Percentiles rank a stretch among this genome's conserved stretches.
Evolutionary conservation across 2,113 vertebrate genomes (phyloP).

Genomic region (Talpa occidentalis): DNA sequence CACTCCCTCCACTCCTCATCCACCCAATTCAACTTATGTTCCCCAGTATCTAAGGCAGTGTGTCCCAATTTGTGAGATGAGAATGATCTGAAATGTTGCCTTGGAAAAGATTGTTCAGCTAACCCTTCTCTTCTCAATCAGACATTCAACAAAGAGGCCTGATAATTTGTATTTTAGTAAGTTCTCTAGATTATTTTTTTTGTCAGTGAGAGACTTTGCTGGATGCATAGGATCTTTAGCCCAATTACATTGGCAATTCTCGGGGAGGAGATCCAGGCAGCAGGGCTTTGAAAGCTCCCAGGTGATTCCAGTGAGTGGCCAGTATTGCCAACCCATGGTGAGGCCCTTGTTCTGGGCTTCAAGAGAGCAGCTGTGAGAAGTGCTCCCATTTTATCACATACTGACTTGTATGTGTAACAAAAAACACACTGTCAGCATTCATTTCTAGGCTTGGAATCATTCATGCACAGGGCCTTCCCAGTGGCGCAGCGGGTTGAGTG

Average conservation of each 20-base stretch:
- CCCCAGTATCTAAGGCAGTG: neutral
- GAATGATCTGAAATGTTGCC: neutral
- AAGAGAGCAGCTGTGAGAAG: neutral
- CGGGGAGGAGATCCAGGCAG: neutral
- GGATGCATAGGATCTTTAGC: neutral
- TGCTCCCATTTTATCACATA: neutral
- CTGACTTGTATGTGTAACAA: conserved; percentile 3
- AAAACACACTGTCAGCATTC: neutral
- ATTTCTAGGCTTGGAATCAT: neutral
- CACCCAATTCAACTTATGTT: neutral
- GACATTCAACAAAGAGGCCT: neutral
- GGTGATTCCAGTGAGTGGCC: neutral
- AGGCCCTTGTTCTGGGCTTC: neutral
- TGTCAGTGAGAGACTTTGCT: neutral
- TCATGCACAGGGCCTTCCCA: no score
- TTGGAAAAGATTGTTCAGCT: neutral
- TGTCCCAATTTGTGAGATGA: neutral
- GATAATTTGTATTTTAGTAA: neutral
- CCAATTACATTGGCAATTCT: neutral
- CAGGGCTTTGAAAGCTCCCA: neutral
- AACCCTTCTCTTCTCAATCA: neutral
- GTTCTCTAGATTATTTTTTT: neutral
- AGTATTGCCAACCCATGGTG: neutral
- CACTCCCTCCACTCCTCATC: neutral
- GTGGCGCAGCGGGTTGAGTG: no score